Evolutionary conservation across 2,888 invertebrate species (phyloP), one percentile per base, ranked within the genome.

Genomic region (Callinectes sapidus): DNA sequence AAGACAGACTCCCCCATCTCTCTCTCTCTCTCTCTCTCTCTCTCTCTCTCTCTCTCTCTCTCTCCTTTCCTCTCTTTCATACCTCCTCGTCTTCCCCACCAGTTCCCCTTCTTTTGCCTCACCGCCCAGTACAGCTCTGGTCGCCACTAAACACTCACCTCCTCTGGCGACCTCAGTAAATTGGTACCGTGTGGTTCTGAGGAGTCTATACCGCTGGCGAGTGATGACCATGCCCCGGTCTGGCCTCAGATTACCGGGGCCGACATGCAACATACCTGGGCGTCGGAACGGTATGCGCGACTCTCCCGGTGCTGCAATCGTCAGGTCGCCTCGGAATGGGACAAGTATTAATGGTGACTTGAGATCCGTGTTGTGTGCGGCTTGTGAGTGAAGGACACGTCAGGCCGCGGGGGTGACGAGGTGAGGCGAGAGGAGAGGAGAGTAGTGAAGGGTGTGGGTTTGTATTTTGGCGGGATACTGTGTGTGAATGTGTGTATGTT

Each of bases 141-240:
- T 77, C 89, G 89, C 66, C 89, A 89, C 89, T 71, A 89, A 89
- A 89, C 89, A 89, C 89, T 89, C 89, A 71, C 89, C 89, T 89
- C 89, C 89, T 71, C 89, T 89, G 71, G 89, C 89, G 23, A 89
- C 39, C 89, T 89, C 54, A n/a, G 71, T 71, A 89, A 89, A 89
- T 89, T 89, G 89, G 71, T 89, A 89, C 89, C 71, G 39, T 89
- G 71, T 35, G 71, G 54, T 32, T 66, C 61, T 28, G 61, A 13
- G 71, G 89, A 89, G 77, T 71, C 71, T 42, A 39, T 89, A 61
- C 89, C 89, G 55, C 39, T 32, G 89, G 39, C 16, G 23, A 77
- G 77, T 89, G 89, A 89, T 89, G 89, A 66, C n/a, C 23, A 66
- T 89, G 89, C 42, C n/a, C 23, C 89, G 71, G 42, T 81, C 71